phyloP scores from a whole-genome alignment of 1,140 invertebrate species.

The Coelopa frigida region DNA sequence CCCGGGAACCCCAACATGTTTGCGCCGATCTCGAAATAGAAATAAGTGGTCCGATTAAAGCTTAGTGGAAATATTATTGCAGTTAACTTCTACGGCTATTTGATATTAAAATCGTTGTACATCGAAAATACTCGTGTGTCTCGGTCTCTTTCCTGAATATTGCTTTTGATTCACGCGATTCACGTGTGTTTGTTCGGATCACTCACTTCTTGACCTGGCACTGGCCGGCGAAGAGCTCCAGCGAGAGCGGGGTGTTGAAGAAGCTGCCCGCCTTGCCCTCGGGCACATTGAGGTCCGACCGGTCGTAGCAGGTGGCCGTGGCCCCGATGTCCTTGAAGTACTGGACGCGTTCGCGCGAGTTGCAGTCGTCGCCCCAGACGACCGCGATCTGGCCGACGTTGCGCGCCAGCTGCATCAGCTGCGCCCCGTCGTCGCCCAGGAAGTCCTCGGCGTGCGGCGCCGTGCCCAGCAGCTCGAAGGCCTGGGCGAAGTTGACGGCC shows the following conservation, averaged over 20 bases:
- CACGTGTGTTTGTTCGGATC: too few species aligned
- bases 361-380: conserved; percentile 94
- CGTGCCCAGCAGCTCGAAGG: conserved; percentile 75
- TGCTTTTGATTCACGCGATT: neutral
- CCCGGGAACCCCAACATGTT: too few species aligned
- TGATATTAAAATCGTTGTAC: neutral
- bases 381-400: conserved; percentile 76
- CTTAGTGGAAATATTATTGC: neutral
- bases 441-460: conserved; percentile 88
- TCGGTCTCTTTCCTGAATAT: neutral
- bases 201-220: conserved; percentile 15
- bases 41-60: too few species aligned
- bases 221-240: conserved; percentile 34
- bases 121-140: neutral
- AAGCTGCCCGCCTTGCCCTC: conserved; percentile 29
- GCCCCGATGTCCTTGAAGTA: conserved; percentile 78
- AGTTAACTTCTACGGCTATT: neutral
- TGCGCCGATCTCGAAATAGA: too few species aligned
- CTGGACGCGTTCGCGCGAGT: conserved; percentile 74
- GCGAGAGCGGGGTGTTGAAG: conserved; percentile 31
- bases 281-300: conserved; percentile 55
- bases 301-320: conserved; percentile 90
- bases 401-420: conserved; percentile 66
- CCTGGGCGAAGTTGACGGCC: conserved; percentile 73
- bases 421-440: conserved; percentile 59